Evolutionary conservation across 2,113 vertebrate species (phyloP), one percentile per base, ranked within the genome.

Genomic region (Cyrtonyx montezumae): DNA sequence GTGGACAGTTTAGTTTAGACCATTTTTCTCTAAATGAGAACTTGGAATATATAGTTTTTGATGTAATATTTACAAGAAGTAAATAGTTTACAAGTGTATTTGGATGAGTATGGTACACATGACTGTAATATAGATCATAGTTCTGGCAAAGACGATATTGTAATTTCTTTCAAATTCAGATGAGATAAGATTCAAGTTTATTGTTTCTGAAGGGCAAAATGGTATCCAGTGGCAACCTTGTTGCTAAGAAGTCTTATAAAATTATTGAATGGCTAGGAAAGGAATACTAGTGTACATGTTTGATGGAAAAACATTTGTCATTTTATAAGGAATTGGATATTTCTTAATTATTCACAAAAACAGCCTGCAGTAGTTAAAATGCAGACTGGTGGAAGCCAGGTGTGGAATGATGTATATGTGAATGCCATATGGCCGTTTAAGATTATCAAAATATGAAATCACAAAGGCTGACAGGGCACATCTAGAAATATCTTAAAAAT

Each of bases 131-230:
- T 10, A 68, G 32, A 56, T 53, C 40, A 42, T 5, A 42, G 18
- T 68, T 90, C 71, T 65, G 37, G 21, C 42, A 36, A 63, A 59
- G 34, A 10, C 19, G 68, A 37, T 55, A 23, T 70, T 94, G 45
- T 30, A 65, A 6, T 55, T 40, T 43, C 21, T 79, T 51, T 89
- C 45, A 69, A 25, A 79, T 69, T 53, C 69, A 90, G 82, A 77
- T 9, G 13, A 40, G 53, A 62, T 77, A 5, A 25, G 12, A 32
- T 45, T 34, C 1, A 67, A 1, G 0, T 70, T 79, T 71, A 43
- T 51, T 83, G 21, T 40, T 89, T 94, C 28, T 45, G 71, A 92
- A 93, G 79, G n/a, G 69, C 21, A 70, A 77, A 81, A 58, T n/a
- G 14, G 4, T 8, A 51, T 74, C 46, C 82, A 34, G 5, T 25